These are phyloP conservation scores for Tragelaphus scriptus DNA, from an alignment of 2,113 vertebrate species.

Conservation along the genomic window DNA sequence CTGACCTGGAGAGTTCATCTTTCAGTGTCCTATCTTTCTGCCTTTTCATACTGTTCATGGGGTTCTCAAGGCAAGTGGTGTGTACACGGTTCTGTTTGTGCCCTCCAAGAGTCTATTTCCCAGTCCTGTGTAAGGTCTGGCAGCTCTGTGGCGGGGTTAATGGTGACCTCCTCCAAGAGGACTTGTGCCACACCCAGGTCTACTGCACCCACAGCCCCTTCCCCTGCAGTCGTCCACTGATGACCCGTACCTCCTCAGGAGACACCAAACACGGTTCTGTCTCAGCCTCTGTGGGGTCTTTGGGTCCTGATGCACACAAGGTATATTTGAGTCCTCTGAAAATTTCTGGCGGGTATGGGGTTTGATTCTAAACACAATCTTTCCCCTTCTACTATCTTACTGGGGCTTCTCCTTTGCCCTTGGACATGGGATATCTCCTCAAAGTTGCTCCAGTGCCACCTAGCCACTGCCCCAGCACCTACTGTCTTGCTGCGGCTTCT, in stretches of 20 bases:
- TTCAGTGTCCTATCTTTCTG: no score
- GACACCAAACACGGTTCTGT: background rate
- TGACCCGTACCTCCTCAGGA: background rate
- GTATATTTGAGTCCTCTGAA: background rate
- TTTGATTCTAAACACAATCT: background rate
- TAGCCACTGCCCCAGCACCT: background rate
- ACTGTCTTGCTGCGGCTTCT: background rate
- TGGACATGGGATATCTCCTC: background rate
- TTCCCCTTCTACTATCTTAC: background rate
- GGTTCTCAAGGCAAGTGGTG: no score
- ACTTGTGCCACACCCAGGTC: background rate
- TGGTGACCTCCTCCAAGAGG: background rate
- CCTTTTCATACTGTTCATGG: no score
- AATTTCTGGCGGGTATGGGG: background rate
- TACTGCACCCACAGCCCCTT: background rate
- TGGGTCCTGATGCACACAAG: background rate
- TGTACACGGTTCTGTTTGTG: no score
- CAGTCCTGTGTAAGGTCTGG: no score
- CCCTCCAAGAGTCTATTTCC: no score
- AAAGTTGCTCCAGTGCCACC: background rate
- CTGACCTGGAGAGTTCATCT: no score
- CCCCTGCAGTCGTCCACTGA: background rate
- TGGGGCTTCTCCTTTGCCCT: background rate
- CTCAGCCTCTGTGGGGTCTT: background rate
- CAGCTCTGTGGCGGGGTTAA: background rate